These are phyloP conservation scores for Apeira syringaria DNA, from an alignment of 2,888 invertebrate species.

Conservation along the genomic window DNA sequence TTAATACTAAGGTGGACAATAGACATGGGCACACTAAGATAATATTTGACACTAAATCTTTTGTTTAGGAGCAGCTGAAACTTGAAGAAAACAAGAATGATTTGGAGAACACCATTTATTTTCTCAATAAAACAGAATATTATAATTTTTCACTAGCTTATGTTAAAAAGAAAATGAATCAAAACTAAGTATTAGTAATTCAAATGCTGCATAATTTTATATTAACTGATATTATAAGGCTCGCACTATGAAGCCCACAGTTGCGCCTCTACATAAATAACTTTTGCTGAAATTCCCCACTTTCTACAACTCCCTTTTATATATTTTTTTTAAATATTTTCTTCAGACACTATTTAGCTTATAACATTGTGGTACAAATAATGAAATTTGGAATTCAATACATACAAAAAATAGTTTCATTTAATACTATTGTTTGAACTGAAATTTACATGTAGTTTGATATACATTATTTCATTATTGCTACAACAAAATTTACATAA, in stretches of 20 bases:
- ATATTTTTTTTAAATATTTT: conserved; percentile 42
- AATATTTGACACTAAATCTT: no score
- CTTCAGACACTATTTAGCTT: conserved; percentile 46
- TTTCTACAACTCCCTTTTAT: conserved; percentile 36
- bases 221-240: conserved; percentile 27
- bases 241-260: conserved; percentile 21
- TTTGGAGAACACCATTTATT: conserved; percentile 76
- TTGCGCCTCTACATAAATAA: conserved; percentile 7
- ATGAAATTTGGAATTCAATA: conserved; percentile 61
- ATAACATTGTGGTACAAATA: conserved; percentile 54
- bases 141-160: conserved; percentile 80
- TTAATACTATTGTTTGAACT: conserved; percentile 60
- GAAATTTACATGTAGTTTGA: conserved; percentile 73
- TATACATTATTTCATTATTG: conserved; percentile 71
- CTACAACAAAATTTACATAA: conserved; percentile 72
- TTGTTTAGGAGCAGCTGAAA: conserved; percentile 43
- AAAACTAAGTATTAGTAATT: conserved; percentile 62
- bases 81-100: conserved; percentile 60
- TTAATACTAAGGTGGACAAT: no score
- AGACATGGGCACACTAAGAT: no score
- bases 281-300: conserved; percentile 47
- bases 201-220: conserved; percentile 53
- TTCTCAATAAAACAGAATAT: conserved; percentile 80
- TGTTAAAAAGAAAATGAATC: conserved; percentile 64
- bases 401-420: conserved; percentile 71